A percentile compares a stretch with the other conserved stretches of the same genome.
Evolutionary conservation across 2,888 invertebrate genomes (phyloP).

Genomic region (Phaedon cochleariae): DNA sequence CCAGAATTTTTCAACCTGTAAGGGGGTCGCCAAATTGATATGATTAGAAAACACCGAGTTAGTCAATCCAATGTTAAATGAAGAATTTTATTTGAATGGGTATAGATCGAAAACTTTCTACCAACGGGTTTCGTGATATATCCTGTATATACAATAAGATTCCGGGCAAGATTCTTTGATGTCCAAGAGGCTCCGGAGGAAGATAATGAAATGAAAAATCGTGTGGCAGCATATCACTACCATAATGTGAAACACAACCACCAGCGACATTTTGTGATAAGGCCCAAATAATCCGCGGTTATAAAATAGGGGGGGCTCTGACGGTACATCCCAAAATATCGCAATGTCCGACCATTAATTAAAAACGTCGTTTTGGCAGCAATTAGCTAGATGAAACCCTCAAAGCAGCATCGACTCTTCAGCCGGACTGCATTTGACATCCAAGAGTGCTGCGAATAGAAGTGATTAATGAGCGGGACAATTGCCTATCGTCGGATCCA

Average conservation of each 20-base stretch:
- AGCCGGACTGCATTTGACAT: slow-evolving; percentile 62
- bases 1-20: no score
- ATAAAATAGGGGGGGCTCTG: slow-evolving; percentile 41
- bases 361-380: slow-evolving; percentile 62
- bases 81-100: no score
- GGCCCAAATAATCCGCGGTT: slow-evolving; percentile 24
- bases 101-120: no score
- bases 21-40: no score
- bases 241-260: slow-evolving; percentile 26
- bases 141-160: no score
- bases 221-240: slow-evolving; percentile 21
- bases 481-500: slow-evolving; percentile 56
- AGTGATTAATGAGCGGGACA: slow-evolving; percentile 63
- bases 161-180: no score
- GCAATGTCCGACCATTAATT: slow-evolving; percentile 60
- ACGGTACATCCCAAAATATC: slow-evolving; percentile 55
- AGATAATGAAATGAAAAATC: no score
- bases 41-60: no score
- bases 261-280: slow-evolving; percentile 33
- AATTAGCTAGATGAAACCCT: slow-evolving; percentile 63
- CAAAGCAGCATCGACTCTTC: slow-evolving; percentile 61
- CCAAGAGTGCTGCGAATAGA: slow-evolving; percentile 61
- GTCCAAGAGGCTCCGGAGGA: no score
- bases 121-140: no score
- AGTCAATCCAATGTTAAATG: no score